Conservation (phyloP, 2,113 vertebrate species). For the Brachyhypopomus occidentalis region DNA sequence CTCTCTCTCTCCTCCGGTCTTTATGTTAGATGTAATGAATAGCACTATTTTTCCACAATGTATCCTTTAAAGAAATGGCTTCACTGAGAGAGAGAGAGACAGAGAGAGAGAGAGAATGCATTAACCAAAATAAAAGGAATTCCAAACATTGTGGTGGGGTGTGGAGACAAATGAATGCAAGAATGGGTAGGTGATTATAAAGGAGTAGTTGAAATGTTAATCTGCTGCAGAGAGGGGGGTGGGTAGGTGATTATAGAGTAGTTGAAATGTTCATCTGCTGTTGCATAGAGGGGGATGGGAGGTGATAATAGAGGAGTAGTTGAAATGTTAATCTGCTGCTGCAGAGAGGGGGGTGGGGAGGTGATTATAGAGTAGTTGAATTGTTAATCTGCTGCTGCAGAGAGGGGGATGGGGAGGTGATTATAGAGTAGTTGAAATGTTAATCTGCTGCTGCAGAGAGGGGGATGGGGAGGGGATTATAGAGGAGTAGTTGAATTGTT, state of each 20-base stretch:
- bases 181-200: slow-evolving; percentile 27
- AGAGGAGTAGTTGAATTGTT: no score
- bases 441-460: no score
- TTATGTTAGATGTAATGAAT: no score
- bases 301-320: no score
- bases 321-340: slow-evolving; percentile 16
- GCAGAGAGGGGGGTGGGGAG: slow-evolving; percentile 6
- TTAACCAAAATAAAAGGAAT: not conserved
- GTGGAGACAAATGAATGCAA: not conserved
- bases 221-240: not conserved
- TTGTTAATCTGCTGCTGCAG: not conserved
- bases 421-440: no score
- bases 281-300: not conserved
- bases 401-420: no score
- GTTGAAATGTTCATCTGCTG: no score
- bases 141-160: not conserved
- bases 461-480: no score
- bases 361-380: no score
- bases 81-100: not conserved
- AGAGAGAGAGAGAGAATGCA: not conserved
- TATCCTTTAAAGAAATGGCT: not conserved
- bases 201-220: slow-evolving; percentile 29
- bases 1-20: not conserved
- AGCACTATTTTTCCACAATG: no score
- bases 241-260: no score